Conservation (phyloP, 2,113 vertebrate species). For the Carassius carassius region DNA sequence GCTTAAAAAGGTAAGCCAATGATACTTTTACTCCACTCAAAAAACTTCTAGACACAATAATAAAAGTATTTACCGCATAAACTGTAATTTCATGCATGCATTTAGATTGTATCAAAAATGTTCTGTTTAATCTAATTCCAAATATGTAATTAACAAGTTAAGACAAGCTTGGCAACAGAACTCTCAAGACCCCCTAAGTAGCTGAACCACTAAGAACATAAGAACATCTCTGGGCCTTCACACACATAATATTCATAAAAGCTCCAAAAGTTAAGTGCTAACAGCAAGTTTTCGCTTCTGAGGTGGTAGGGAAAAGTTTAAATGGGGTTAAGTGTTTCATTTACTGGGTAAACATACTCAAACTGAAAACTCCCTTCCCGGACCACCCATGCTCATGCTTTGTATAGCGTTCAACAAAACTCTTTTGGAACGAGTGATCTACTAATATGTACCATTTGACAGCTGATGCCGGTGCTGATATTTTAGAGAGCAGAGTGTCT, state of each 20-base stretch:
- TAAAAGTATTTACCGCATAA: not conserved
- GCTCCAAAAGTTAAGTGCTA: not conserved
- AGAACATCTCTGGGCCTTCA: not conserved
- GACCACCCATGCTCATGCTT: not conserved
- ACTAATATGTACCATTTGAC: not conserved
- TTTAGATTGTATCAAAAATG: not conserved
- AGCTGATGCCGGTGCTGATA: not conserved
- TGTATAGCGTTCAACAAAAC: not conserved
- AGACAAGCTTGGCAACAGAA: not conserved
- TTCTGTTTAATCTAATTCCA: not conserved
- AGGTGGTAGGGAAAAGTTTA: not conserved
- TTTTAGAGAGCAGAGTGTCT: not conserved
- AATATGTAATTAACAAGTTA: not conserved
- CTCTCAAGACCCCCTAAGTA: not conserved
- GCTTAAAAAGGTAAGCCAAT: slow-evolving; percentile 41
- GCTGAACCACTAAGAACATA: not conserved
- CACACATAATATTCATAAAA: not conserved
- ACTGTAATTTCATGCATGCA: not conserved
- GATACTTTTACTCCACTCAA: slow-evolving; percentile 39
- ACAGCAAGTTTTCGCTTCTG: not conserved
- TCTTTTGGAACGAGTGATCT: not conserved
- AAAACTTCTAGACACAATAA: not conserved
- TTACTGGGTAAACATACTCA: not conserved
- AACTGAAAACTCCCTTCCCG: not conserved
- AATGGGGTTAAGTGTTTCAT: not conserved